Evolutionary conservation across 2,888 invertebrate species (phyloP).

Genomic region (Aporophyla lueneburgensis): DNA sequence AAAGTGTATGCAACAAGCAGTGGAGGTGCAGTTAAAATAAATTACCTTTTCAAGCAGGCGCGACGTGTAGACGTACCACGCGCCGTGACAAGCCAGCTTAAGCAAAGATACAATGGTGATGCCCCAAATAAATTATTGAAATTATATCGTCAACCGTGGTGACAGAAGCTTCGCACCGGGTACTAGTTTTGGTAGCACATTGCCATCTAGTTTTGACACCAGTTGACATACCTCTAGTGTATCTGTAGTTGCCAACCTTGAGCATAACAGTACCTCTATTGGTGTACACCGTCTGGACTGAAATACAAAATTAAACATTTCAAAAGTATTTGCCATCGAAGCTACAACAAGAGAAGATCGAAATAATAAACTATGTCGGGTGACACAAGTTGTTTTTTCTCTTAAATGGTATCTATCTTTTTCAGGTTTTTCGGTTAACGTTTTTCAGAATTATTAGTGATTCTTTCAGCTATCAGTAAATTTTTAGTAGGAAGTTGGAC

Average conservation of each 20-base stretch:
- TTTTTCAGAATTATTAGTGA: background rate
- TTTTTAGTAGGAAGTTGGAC: background rate
- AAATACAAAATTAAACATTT: no score
- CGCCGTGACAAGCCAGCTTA: background rate
- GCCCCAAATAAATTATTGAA: background rate
- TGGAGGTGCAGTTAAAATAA: no score
- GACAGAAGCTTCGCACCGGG: slow-evolving; percentile 44
- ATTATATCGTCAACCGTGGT: slow-evolving; percentile 32
- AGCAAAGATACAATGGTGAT: background rate
- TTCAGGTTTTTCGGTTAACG: background rate
- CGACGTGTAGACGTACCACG: no score
- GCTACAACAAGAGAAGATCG: background rate
- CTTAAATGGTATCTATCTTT: background rate
- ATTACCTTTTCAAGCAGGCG: background rate
- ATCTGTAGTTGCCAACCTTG: slow-evolving; percentile 6
- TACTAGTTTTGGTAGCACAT: slow-evolving; percentile 39
- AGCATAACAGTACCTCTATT: slow-evolving; percentile 37
- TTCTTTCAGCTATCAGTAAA: background rate
- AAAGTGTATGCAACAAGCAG: no score
- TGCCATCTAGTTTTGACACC: slow-evolving; percentile 33
- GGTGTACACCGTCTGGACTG: no score
- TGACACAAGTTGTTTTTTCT: background rate
- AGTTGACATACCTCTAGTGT: slow-evolving; percentile 18
- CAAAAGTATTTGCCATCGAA: no score
- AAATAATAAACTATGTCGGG: background rate